A percentile compares a stretch with the other conserved stretches of the same genome.
These are phyloP conservation scores for Cetoscarus ocellatus DNA, from an alignment of 2,797 vertebrate species.

Conservation along the genomic window DNA sequence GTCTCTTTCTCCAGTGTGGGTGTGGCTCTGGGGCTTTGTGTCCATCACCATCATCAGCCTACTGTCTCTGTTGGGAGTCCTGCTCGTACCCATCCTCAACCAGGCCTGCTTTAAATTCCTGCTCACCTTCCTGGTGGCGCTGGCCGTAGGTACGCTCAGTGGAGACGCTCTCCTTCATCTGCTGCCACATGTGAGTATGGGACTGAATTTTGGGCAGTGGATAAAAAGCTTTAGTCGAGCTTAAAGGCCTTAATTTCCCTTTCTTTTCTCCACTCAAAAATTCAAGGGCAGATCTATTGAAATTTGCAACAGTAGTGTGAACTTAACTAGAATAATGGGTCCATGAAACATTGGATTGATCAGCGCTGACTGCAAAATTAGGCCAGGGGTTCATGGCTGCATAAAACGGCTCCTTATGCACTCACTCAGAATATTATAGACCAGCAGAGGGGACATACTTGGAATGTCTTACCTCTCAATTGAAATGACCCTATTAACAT, in stretches of 20 bases:
- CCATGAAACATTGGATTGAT: not conserved
- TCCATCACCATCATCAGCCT: conserved; percentile 99
- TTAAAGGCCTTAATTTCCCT: not conserved
- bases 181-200: conserved; percentile 92
- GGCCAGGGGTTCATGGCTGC: not conserved
- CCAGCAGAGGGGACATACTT: not conserved
- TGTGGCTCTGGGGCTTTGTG: conserved; percentile 95
- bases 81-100: conserved; percentile 96
- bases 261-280: not conserved
- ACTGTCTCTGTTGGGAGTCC: conserved; percentile 95
- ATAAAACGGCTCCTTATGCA: not conserved
- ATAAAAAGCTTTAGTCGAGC: not conserved
- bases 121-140: conserved; percentile 97
- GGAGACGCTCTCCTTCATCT: conserved; percentile 98
- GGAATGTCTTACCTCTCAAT: not conserved
- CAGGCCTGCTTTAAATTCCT: conserved; percentile 99
- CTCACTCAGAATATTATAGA: not conserved
- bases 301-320: not conserved
- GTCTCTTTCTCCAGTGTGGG: conserved; percentile 68
- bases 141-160: conserved; percentile 98
- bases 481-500: not conserved
- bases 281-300: too few relatives aligned
- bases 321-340: not conserved
- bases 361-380: not conserved
- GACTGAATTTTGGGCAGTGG: too few relatives aligned